Percentiles rank a stretch among this genome's conserved stretches.
phyloP scores from a whole-genome alignment of 2,797 vertebrate genomes.

The Denticeps clupeoides region DNA sequence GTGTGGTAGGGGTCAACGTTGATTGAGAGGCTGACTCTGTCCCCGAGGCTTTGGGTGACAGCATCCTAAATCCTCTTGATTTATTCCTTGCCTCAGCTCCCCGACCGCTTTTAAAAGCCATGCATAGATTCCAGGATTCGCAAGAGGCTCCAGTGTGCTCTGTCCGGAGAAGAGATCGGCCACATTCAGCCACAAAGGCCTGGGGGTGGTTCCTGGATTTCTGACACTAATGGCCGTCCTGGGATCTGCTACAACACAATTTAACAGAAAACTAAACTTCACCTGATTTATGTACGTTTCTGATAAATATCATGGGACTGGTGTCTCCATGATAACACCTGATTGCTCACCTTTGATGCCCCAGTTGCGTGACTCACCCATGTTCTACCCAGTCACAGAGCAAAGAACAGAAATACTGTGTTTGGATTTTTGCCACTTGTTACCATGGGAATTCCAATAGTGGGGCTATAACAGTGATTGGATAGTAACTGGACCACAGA shows the following conservation, averaged over 20 bases:
- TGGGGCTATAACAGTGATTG: too few relatives aligned
- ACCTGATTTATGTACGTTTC: too few relatives aligned
- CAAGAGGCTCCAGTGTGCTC: background rate
- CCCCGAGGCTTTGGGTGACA: slow-evolving; percentile 3
- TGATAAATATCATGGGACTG: too few relatives aligned
- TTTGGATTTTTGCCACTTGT: background rate
- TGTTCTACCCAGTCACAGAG: background rate
- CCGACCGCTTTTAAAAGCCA: slow-evolving; percentile 8
- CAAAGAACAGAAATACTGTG: background rate
- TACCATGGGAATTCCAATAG: background rate
- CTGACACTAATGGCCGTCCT: too few relatives aligned
- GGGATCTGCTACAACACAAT: too few relatives aligned
- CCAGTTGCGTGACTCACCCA: slow-evolving; percentile 2
- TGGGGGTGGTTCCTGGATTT: too few relatives aligned
- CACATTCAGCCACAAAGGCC: slow-evolving; percentile 1
- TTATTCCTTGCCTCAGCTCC: background rate
- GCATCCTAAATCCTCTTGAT: slow-evolving; percentile 14
- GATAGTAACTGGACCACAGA: too few relatives aligned
- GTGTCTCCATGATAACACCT: background rate
- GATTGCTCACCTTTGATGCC: slow-evolving; percentile 3
- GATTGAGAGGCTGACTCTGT: slow-evolving; percentile 3
- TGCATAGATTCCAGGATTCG: slow-evolving; percentile 2
- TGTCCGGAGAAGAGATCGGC: slow-evolving; percentile 3
- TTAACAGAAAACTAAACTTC: too few relatives aligned
- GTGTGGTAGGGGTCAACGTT: slow-evolving; percentile 8